Conservation (phyloP, 2,888 invertebrate genomes). For the Leptopilina myrica region DNA sequence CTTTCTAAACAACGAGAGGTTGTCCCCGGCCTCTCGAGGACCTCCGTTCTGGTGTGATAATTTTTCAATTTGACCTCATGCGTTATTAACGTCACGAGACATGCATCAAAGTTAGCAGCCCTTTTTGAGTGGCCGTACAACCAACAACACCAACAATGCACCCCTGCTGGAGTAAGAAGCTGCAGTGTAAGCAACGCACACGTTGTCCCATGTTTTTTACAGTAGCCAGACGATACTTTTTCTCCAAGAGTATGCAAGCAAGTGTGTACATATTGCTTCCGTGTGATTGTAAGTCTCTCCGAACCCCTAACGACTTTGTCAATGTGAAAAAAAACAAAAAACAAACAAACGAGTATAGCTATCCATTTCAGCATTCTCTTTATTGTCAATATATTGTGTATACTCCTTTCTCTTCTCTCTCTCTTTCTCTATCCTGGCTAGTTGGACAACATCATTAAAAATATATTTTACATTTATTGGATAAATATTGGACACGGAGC, state of each 20-base stretch:
- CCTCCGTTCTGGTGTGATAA: constrained; percentile 73
- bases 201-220: constrained; percentile 72
- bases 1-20: constrained; percentile 58
- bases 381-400: constrained; percentile 24
- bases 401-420: neutral
- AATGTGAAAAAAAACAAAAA: constrained; percentile 30
- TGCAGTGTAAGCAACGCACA: constrained; percentile 70
- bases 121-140: constrained; percentile 66
- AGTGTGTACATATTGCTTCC: constrained; percentile 38
- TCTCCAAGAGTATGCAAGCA: constrained; percentile 57
- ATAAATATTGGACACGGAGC: neutral
- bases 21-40: constrained; percentile 29
- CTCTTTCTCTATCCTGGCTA: neutral
- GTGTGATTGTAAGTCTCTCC: constrained; percentile 26
- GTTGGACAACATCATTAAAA: constrained; percentile 4
- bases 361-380: constrained; percentile 36
- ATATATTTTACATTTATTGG: neutral
- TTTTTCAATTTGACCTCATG: constrained; percentile 76
- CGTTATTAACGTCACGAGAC: constrained; percentile 68
- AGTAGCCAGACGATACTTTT: constrained; percentile 74
- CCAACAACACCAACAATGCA: constrained; percentile 52
- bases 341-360: neutral
- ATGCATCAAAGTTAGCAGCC: constrained; percentile 62
- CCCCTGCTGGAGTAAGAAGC: constrained; percentile 65
- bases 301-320: constrained; percentile 26